Percentiles rank a stretch among this genome's conserved stretches.
Evolutionary conservation across 2,888 invertebrate species (phyloP).

Genomic region (Diadegma fenestrale): DNA sequence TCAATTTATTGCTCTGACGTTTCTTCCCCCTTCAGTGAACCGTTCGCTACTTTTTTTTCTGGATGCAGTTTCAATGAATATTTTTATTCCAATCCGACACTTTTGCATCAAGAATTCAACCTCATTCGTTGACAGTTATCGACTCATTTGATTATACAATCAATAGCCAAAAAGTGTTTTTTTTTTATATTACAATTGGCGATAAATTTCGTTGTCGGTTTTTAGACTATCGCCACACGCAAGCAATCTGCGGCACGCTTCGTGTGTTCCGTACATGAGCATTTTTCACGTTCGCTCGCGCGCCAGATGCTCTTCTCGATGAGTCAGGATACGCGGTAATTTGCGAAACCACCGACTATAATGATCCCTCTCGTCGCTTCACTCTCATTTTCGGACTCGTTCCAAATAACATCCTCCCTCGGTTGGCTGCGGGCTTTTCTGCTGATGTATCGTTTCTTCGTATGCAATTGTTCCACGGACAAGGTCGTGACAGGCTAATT

Average conservation of each 20-base stretch:
- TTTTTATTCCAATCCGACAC: neutral
- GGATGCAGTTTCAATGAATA: neutral
- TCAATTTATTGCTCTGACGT: neutral
- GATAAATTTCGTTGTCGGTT: constrained; percentile 38
- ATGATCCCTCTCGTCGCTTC: constrained; percentile 73
- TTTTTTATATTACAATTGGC: neutral
- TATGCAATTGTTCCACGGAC: constrained; percentile 50
- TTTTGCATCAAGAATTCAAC: neutral
- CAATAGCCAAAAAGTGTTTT: neutral
- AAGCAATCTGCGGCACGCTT: constrained; percentile 77
- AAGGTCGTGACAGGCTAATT: constrained; percentile 51
- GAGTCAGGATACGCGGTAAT: constrained; percentile 78
- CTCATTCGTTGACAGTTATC: constrained; percentile 18
- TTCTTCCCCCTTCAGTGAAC: neutral
- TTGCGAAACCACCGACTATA: constrained; percentile 80
- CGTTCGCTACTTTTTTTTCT: neutral
- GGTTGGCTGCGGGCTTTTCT: constrained; percentile 24
- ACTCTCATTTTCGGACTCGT: constrained; percentile 59
- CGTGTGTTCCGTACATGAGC: constrained; percentile 58
- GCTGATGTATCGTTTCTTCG: constrained; percentile 37
- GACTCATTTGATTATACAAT: constrained; percentile 56
- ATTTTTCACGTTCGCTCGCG: constrained; percentile 70
- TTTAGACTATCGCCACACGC: constrained; percentile 67
- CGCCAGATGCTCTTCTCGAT: constrained; percentile 78
- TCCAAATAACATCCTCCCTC: constrained; percentile 36